A percentile compares a stretch with the other conserved stretches of the same genome.
phyloP scores from a whole-genome alignment of 2,113 vertebrate genomes.

The Halichoerus grypus region DNA sequence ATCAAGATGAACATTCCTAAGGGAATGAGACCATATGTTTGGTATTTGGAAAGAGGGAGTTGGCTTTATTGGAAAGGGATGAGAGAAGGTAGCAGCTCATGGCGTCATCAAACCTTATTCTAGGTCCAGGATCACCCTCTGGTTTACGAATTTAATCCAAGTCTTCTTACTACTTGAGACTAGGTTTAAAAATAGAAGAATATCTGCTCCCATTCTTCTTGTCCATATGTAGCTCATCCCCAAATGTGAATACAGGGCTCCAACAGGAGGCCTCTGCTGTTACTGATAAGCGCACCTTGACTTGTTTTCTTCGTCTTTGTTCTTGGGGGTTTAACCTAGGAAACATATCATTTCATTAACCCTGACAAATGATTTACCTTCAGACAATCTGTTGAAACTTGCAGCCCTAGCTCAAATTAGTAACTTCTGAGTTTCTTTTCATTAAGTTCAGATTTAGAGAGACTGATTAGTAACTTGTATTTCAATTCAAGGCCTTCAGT shows the following conservation, averaged over 20 bases:
- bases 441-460: conserved; percentile 29
- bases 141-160: neutral
- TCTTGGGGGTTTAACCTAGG: neutral
- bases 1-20: neutral
- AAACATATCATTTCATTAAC: neutral
- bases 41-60: conserved; percentile 19
- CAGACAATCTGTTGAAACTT: neutral
- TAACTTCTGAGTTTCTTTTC: conserved; percentile 18
- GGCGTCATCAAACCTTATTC: neutral
- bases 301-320: neutral
- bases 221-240: neutral
- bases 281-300: neutral
- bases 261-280: neutral
- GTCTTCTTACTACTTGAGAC: neutral
- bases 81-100: neutral
- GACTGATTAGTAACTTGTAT: neutral
- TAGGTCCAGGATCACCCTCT: neutral
- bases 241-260: neutral
- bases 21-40: conserved; percentile 1
- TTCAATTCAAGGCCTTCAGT: neutral
- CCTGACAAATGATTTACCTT: conserved; percentile 8
- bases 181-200: neutral
- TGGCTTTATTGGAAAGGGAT: neutral
- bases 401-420: neutral
- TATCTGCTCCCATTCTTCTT: neutral